Evolutionary conservation across 2,797 vertebrate genomes (phyloP).

Genomic region (Tokudaia muenninki): DNA sequence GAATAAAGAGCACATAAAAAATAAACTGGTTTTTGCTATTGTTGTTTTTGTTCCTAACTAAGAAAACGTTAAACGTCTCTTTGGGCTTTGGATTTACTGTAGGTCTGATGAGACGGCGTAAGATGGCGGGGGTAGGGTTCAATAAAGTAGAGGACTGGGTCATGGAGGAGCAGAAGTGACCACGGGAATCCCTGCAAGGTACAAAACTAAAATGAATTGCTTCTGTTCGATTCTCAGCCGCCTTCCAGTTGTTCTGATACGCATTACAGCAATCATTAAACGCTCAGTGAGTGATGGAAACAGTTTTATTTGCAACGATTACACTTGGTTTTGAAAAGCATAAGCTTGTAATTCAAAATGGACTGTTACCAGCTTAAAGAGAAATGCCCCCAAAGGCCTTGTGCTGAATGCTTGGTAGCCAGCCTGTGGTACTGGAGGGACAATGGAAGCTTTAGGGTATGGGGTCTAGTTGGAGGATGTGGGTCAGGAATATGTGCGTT

Average conservation of each 20-base stretch:
- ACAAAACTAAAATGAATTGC: not conserved
- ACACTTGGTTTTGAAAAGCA: constrained; percentile 42
- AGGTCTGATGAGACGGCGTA: not conserved
- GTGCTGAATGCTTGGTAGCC: not conserved
- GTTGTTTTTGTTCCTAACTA: not conserved
- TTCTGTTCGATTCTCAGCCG: not conserved
- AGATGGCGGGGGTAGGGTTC: not conserved
- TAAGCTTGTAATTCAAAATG: constrained; percentile 12
- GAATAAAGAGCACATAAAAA: not conserved
- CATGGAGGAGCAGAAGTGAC: not conserved
- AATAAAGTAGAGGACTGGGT: accelerated
- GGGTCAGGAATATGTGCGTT: not conserved
- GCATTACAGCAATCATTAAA: constrained; percentile 5
- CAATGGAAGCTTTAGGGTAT: not conserved
- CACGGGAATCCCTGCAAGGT: not conserved
- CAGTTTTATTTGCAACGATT: constrained; percentile 17
- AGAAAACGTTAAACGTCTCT: not conserved
- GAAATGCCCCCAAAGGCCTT: not conserved
- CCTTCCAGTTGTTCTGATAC: constrained; percentile 36
- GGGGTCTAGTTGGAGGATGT: not conserved
- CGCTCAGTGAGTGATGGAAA: not conserved
- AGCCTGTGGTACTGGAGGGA: not conserved
- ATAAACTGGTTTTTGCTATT: not conserved
- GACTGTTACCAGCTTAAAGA: not conserved
- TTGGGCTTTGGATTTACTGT: not conserved